phyloP scores from a whole-genome alignment of 2,113 vertebrate genomes.

The Peucedramus taeniatus region DNA sequence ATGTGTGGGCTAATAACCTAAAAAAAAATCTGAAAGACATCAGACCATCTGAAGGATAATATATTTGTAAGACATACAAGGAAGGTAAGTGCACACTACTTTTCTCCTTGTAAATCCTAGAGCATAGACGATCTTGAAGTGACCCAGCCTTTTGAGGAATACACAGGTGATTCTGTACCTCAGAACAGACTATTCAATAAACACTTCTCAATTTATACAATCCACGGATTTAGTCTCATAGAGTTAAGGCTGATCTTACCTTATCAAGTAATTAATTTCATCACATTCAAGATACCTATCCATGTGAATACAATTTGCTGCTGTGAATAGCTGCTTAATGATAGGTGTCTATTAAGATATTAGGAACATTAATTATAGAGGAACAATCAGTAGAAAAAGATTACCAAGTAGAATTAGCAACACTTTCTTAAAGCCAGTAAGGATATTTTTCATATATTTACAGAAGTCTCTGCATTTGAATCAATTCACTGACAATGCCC shows the following conservation, averaged over 20 bases:
- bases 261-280: background rate
- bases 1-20: background rate
- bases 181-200: background rate
- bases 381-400: background rate
- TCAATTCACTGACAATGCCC: background rate
- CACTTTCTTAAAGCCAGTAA: background rate
- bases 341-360: background rate
- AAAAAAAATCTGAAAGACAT: background rate
- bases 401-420: background rate
- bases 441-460: background rate
- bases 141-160: background rate
- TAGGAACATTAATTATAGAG: background rate
- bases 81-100: fast-evolving
- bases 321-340: background rate
- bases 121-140: fast-evolving
- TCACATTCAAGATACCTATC: background rate
- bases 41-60: background rate
- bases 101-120: background rate
- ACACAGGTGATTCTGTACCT: background rate
- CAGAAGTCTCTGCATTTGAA: background rate
- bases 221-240: background rate
- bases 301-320: background rate
- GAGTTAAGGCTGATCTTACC: background rate
- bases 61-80: background rate
- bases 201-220: background rate